Evolutionary conservation across 2,113 vertebrate genomes (phyloP).

Genomic region (Sterrhoptilus dennistouni): DNA sequence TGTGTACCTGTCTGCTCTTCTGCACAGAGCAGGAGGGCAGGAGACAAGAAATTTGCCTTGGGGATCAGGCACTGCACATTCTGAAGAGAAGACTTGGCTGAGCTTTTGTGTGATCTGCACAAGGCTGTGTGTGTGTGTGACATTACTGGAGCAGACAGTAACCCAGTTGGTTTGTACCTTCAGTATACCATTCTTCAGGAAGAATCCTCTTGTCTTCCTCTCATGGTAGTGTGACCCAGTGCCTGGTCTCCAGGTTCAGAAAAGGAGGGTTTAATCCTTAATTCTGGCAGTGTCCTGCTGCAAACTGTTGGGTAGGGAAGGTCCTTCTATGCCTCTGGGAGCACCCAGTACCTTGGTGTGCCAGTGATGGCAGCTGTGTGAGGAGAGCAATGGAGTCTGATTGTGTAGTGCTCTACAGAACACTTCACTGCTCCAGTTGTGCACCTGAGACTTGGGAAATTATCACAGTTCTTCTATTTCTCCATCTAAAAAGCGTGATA

Average conservation of each 20-base stretch:
- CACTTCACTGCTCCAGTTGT: not conserved
- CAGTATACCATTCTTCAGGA: not conserved
- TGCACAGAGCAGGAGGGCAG: not conserved
- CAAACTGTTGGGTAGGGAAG: not conserved
- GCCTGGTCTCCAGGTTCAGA: not conserved
- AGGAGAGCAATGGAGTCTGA: not conserved
- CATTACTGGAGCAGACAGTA: not conserved
- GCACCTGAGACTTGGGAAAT: not conserved
- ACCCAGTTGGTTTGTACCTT: not conserved
- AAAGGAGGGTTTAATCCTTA: not conserved
- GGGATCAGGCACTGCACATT: not conserved
- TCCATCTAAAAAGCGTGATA: accelerated
- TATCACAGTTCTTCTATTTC: not conserved
- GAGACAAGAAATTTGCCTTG: not conserved
- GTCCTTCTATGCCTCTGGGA: not conserved
- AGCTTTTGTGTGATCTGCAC: not conserved
- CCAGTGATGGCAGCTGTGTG: not conserved
- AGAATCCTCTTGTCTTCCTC: not conserved
- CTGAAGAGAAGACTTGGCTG: not conserved
- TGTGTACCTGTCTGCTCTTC: not conserved
- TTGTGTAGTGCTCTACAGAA: not conserved
- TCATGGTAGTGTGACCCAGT: not conserved
- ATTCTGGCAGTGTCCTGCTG: not conserved
- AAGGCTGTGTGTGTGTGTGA: accelerated
- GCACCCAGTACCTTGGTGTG: not conserved